Conservation (phyloP, 2,797 vertebrate genomes). For the Carcharodon carcharias region DNA sequence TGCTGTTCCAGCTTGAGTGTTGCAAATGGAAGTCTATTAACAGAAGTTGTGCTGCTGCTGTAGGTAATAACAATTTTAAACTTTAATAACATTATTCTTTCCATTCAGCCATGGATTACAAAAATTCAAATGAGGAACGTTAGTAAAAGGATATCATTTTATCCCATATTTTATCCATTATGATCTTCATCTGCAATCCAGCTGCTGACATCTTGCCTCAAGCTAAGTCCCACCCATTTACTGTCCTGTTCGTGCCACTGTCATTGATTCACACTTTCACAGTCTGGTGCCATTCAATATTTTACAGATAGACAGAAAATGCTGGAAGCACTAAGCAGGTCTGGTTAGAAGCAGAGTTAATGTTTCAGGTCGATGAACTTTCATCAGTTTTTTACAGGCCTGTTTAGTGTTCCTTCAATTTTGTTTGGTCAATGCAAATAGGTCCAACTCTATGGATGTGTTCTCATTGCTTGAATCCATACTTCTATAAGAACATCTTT, state of each 20-base stretch:
- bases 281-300: not conserved
- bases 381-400: not conserved
- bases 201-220: not conserved
- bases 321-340: too few species aligned
- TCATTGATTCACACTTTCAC: not conserved
- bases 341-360: too few species aligned
- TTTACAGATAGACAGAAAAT: not conserved
- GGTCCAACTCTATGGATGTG: not conserved
- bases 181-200: not conserved
- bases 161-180: not conserved
- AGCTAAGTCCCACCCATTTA: not conserved
- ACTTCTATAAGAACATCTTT: not conserved
- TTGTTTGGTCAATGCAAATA: not conserved
- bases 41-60: not conserved
- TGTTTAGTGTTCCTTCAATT: not conserved
- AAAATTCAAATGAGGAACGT: not conserved
- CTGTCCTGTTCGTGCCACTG: not conserved
- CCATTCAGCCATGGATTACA: not conserved
- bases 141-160: not conserved
- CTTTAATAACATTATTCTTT: not conserved
- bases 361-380: too few species aligned
- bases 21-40: not conserved
- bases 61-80: not conserved
- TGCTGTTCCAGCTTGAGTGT: not conserved
- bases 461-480: not conserved